A percentile compares a stretch with the other conserved stretches of the same genome.
Conservation (phyloP, 92 coral and sea anemone genomes). For the Anthopleura xanthogrammica region DNA sequence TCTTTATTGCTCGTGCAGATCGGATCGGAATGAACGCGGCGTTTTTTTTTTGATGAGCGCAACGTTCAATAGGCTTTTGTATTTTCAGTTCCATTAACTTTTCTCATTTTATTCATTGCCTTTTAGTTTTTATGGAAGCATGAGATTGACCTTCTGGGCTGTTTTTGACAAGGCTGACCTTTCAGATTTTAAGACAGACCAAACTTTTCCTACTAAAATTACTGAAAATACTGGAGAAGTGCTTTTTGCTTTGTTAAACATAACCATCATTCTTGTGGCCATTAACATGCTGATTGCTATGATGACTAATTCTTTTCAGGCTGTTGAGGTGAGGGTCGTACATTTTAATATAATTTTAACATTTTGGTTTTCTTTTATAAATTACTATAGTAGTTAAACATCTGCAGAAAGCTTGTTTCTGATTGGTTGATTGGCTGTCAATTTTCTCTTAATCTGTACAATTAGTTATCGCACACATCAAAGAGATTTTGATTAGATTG, state of each 20-base stretch:
- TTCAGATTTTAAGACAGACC: slow-evolving; percentile 47
- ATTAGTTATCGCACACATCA: too few species aligned
- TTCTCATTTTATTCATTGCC: background rate
- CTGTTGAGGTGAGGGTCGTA: slow-evolving; percentile 59
- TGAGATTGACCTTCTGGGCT: slow-evolving; percentile 83
- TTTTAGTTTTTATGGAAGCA: slow-evolving; percentile 42
- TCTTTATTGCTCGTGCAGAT: too few species aligned
- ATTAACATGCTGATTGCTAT: slow-evolving; percentile 95
- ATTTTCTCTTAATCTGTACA: too few species aligned
- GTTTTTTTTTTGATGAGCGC: too few species aligned
- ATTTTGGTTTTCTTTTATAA: background rate
- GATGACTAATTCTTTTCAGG: slow-evolving; percentile 89
- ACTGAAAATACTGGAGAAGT: slow-evolving; percentile 83
- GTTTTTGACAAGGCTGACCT: slow-evolving; percentile 83
- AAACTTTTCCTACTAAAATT: slow-evolving; percentile 49
- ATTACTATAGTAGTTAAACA: too few species aligned
- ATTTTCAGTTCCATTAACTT: background rate
- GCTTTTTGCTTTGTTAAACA: slow-evolving; percentile 78
- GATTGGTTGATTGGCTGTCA: too few species aligned
- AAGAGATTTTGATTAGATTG: too few species aligned
- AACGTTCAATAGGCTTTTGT: background rate
- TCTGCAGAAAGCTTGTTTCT: too few species aligned
- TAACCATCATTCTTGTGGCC: slow-evolving; percentile 74
- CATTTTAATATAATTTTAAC: background rate
- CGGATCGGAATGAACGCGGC: too few species aligned